Conservation (phyloP, 2,113 vertebrate species). For the Lucifuga dentata region DNA sequence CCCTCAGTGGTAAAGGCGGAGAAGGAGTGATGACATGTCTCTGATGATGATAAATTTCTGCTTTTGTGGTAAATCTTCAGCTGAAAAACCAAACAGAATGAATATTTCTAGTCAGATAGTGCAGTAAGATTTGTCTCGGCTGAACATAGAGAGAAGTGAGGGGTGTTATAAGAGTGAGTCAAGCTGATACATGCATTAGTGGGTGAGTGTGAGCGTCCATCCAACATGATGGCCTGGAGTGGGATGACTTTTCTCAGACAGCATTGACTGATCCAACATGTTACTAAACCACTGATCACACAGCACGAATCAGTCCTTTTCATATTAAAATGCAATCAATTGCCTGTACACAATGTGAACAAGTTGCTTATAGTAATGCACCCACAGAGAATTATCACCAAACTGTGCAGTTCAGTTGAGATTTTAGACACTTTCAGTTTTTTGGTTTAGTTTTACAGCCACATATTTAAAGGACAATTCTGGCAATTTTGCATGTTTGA, state of each 20-base stretch:
- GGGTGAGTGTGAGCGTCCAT: conserved; percentile 58
- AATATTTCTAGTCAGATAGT: conserved; percentile 27
- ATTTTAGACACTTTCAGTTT: no score
- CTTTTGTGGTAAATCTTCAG: neutral
- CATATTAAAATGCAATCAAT: no score
- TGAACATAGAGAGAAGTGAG: conserved; percentile 44
- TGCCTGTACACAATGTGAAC: no score
- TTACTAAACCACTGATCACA: no score
- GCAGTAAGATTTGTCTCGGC: conserved; percentile 9
- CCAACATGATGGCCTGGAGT: conserved; percentile 49
- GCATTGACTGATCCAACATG: conserved; percentile 44
- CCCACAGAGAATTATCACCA: no score
- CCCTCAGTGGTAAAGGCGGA: conserved; percentile 7
- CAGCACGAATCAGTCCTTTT: no score
- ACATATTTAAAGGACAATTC: no score
- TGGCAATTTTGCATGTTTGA: no score
- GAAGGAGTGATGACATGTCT: conserved; percentile 3
- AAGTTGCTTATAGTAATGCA: no score
- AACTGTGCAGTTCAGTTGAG: no score
- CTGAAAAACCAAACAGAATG: conserved; percentile 2
- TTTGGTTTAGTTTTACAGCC: no score
- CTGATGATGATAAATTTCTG: conserved; percentile 9
- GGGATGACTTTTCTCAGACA: conserved; percentile 51
- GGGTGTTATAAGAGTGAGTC: conserved; percentile 63
- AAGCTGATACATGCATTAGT: conserved; percentile 49